Percentiles rank a stretch among this genome's conserved stretches.
phyloP scores from a whole-genome alignment of 2,113 vertebrate genomes.

The Ginglymostoma cirratum region DNA sequence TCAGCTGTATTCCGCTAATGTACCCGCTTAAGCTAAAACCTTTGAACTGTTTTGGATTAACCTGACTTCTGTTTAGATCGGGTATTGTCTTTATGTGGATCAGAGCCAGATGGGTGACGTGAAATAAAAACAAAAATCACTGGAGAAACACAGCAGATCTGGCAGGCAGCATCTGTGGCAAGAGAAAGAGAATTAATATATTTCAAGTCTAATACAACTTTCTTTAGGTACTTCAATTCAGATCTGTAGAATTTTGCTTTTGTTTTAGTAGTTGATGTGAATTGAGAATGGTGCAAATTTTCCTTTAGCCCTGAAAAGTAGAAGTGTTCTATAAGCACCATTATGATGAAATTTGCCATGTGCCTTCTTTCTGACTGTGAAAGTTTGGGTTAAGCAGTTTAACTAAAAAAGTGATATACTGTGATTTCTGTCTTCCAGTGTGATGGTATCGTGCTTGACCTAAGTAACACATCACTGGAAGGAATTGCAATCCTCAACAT shows the following conservation, averaged over 20 bases:
- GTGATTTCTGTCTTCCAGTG: slow-evolving; percentile 57
- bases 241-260: too few species aligned
- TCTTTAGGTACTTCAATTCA: too few species aligned
- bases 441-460: slow-evolving; percentile 77
- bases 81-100: background rate
- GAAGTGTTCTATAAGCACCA: background rate
- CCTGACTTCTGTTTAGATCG: background rate
- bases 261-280: background rate
- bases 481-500: slow-evolving; percentile 91
- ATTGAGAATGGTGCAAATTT: background rate
- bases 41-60: background rate
- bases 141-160: too few species aligned
- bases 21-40: background rate
- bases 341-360: too few species aligned
- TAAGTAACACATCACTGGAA: slow-evolving; percentile 79
- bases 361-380: background rate
- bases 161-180: too few species aligned
- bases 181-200: too few species aligned
- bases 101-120: background rate
- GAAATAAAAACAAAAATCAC: background rate
- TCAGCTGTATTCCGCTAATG: background rate
- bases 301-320: background rate
- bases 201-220: too few species aligned
- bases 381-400: slow-evolving; percentile 14
- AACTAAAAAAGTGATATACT: background rate